Percentiles rank a stretch among this genome's conserved stretches.
Evolutionary conservation across 2,113 vertebrate species (phyloP).

Genomic region (Grantiella picta): DNA sequence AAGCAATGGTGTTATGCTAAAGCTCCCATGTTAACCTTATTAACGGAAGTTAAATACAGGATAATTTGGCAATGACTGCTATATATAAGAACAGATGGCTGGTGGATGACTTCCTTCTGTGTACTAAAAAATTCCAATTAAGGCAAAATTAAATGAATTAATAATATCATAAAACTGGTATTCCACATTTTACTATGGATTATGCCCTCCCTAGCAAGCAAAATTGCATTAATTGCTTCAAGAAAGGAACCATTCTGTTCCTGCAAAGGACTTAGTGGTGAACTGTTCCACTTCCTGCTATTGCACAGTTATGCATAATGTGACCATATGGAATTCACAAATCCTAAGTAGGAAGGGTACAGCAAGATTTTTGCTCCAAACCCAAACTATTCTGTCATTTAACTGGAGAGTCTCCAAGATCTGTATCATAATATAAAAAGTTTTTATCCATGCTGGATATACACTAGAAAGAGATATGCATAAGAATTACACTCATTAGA

Average conservation of each 20-base stretch:
- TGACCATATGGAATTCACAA: neutral
- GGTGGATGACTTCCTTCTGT: constrained; percentile 41
- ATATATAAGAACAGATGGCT: constrained; percentile 47
- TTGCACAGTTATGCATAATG: neutral
- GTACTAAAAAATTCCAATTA: constrained; percentile 51
- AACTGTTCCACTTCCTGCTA: constrained; percentile 27
- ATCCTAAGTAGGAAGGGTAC: neutral
- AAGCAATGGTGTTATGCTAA: constrained; percentile 1
- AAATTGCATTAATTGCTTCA: constrained; percentile 44
- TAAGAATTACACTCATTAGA: neutral
- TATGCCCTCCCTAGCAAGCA: constrained; percentile 12
- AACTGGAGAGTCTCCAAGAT: neutral
- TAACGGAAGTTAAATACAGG: neutral
- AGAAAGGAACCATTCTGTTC: constrained; percentile 26
- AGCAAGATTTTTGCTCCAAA: neutral
- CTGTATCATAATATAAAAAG: neutral
- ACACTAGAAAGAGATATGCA: neutral
- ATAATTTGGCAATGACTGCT: constrained; percentile 38
- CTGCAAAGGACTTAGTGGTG: neutral
- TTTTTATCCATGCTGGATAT: neutral
- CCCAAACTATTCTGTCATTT: neutral
- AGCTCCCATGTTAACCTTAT: constrained; percentile 31
- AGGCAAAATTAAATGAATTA: constrained; percentile 49
- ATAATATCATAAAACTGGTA: constrained; percentile 47
- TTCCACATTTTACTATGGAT: constrained; percentile 40